These are phyloP conservation scores for Engystomops pustulosus DNA, from an alignment of 2,113 vertebrate species.

Conservation along the genomic window DNA sequence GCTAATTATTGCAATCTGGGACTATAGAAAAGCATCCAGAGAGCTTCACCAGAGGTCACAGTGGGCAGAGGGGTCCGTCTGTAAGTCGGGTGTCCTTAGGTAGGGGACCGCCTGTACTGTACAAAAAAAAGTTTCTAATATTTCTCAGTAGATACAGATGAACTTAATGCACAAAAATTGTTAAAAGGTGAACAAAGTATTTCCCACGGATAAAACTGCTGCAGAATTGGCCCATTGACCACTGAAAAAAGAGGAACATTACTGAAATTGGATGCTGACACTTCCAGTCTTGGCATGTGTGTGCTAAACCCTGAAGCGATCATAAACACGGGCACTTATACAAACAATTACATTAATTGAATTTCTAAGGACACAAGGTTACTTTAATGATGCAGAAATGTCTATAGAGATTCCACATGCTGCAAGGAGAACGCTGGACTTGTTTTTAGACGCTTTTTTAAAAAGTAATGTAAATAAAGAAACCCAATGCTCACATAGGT, in stretches of 20 bases:
- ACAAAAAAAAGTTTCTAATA: not conserved
- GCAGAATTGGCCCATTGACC: slow-evolving; percentile 49
- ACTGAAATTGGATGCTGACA: slow-evolving; percentile 53
- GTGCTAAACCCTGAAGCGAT: slow-evolving; percentile 44
- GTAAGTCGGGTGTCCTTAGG: no score
- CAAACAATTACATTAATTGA: slow-evolving; percentile 56
- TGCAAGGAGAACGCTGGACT: not conserved
- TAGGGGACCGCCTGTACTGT: no score
- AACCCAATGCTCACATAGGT: no score
- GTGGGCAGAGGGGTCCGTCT: no score
- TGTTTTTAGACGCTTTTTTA: not conserved
- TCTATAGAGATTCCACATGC: slow-evolving; percentile 33
- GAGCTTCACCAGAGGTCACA: no score
- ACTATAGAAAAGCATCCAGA: no score
- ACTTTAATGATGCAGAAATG: slow-evolving; percentile 38
- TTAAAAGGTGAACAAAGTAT: not conserved
- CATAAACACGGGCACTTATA: slow-evolving; percentile 48
- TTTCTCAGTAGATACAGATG: not conserved
- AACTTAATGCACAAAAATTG: not conserved
- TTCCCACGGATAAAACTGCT: slow-evolving; percentile 5
- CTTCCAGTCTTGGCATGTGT: slow-evolving; percentile 51
- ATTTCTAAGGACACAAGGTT: slow-evolving; percentile 55
- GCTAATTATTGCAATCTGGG: no score
- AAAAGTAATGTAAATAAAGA: no score
- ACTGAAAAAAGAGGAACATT: slow-evolving; percentile 43